phyloP scores from a whole-genome alignment of 2,113 vertebrate species.

The Anhinga rufa region DNA sequence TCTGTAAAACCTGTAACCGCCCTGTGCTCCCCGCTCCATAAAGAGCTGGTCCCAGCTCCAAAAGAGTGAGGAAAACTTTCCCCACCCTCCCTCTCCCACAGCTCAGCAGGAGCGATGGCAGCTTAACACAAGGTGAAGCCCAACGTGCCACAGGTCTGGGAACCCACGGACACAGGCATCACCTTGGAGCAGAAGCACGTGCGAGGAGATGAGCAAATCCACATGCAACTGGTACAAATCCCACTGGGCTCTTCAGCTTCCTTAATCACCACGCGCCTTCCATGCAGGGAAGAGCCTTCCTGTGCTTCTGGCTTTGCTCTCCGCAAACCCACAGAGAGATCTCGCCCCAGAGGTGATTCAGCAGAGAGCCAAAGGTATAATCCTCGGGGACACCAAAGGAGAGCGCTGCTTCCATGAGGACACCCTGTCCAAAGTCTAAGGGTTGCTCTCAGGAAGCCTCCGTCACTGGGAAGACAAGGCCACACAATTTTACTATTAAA shows the following conservation, averaged over 20 bases:
- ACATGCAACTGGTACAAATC: background rate
- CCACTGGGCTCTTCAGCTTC: background rate
- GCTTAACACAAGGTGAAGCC: background rate
- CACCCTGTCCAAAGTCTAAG: constrained; percentile 40
- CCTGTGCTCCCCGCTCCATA: fast-evolving
- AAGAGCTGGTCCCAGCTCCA: background rate
- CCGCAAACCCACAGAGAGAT: background rate
- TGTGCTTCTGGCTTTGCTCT: background rate
- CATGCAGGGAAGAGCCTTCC: background rate
- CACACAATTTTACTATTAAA: background rate
- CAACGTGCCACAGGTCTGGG: background rate
- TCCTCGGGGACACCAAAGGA: background rate
- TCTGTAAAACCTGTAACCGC: background rate
- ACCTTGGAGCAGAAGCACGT: fast-evolving
- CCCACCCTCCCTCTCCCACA: background rate
- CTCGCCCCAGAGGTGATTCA: background rate
- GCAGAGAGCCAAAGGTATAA: background rate
- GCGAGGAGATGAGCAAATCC: background rate
- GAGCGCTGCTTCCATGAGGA: background rate
- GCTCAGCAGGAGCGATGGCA: background rate
- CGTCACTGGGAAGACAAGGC: background rate
- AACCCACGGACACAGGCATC: fast-evolving
- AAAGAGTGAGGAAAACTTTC: background rate
- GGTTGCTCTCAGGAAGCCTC: background rate
- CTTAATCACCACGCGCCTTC: background rate